Base-by-base conservation (phyloP, 1,140 invertebrate genomes). In the Pseudomyrmex flavicornis region DNA sequence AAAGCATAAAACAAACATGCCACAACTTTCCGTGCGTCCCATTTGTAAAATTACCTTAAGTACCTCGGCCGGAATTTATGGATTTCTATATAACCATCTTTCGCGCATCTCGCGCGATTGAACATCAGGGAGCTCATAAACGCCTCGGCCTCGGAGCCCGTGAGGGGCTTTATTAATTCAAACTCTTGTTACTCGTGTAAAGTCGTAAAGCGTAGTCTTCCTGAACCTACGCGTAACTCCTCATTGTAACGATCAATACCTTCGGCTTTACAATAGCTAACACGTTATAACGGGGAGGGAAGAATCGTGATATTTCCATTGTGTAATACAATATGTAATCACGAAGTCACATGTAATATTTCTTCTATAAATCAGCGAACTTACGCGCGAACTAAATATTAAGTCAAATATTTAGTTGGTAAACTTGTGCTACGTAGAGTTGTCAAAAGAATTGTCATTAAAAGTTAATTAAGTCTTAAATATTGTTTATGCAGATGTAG, bases 171-270 rank as follows among this genome's bases (percentile, higher is more conserved):
- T 89, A 89, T 89, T 88, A 89, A 89, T 89, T 87, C 88, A 86
- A 89, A 88, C 84, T 89, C 87, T 89, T 89, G 88, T 89, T 89
- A 84, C 74, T 61, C 80, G 80, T 86, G 88, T 88, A 88, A 88
- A 88, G 87, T 86, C 88, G 80, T 89, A 89, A 89, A 89, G 61
- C 62, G 75, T 83, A 84, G 56, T 84, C 80, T 84, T 89, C 88
- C 87, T 80, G 84, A 84, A 82, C 69, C 68, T 88, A 88, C 65
- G 61, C 86, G 56, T 17, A 26, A 44, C 82, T 44, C 54, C 50
- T 22, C 80, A 48, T 69, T 63, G 79, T 79, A 83, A 88, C 86
- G 87, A 89, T 89, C 87, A 88, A 89, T 89, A 89, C 74, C 80
- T 85, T 77, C 48, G 74, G 87, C 87, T 89, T 88, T 89, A 88